Conservation (phyloP, 1,140 invertebrate genomes). For the Palaemon carinicauda region DNA sequence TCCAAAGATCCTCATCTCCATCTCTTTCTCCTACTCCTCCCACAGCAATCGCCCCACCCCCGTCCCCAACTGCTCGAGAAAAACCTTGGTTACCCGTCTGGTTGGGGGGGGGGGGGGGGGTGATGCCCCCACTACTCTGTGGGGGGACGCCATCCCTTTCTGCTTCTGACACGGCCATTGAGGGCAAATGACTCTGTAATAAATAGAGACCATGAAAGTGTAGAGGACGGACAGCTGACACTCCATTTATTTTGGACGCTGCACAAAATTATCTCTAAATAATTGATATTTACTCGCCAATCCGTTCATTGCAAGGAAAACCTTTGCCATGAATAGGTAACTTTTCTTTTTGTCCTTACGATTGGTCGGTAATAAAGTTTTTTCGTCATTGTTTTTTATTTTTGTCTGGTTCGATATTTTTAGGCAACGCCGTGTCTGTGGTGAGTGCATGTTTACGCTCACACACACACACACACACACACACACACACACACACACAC, state of each 20-base stretch:
- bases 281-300: not conserved
- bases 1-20: not conserved
- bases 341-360: no score
- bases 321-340: not conserved
- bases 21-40: not conserved
- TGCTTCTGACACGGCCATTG: no score
- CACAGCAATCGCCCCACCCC: not conserved
- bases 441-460: no score
- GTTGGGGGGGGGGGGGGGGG: not conserved
- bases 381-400: not conserved
- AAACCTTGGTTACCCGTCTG: not conserved
- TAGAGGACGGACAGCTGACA: no score
- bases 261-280: not conserved
- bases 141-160: no score
- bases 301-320: not conserved
- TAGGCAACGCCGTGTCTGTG: not conserved
- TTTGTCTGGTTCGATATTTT: not conserved
- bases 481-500: no score
- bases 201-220: no score
- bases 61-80: not conserved
- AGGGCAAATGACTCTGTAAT: no score
- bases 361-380: no score
- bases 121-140: no score
- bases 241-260: no score
- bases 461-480: no score